phyloP scores from a whole-genome alignment of 2,888 invertebrate species.

The Eudemis profundana region DNA sequence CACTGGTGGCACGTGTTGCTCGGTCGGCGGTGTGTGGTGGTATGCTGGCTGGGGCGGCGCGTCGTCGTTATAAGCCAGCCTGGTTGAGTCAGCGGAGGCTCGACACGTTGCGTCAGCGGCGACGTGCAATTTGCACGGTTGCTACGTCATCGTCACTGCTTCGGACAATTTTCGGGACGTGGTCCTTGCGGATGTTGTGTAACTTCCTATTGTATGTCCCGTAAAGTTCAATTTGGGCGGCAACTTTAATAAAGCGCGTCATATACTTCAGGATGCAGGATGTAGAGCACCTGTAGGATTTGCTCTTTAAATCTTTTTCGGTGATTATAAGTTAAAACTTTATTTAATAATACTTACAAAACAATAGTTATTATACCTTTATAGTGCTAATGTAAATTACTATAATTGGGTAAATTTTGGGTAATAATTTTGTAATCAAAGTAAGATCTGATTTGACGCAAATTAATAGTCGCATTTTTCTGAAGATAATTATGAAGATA shows the following conservation, averaged over 20 bases:
- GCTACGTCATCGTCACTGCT: slow-evolving; percentile 58
- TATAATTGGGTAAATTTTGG: no score
- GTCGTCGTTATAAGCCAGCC: slow-evolving; percentile 67
- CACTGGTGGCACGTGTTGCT: slow-evolving; percentile 62
- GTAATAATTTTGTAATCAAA: no score
- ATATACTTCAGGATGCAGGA: neutral
- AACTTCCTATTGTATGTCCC: slow-evolving; percentile 14
- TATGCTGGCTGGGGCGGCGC: slow-evolving; percentile 63
- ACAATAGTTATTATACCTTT: no score
- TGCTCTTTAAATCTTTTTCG: no score
- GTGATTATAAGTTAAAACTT: no score
- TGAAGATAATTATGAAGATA: neutral
- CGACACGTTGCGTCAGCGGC: slow-evolving; percentile 37
- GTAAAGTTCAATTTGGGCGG: neutral
- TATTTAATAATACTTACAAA: no score
- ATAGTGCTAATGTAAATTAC: neutral
- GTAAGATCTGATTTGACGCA: neutral
- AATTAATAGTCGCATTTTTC: neutral
- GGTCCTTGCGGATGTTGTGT: slow-evolving; percentile 23
- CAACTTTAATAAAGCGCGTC: neutral
- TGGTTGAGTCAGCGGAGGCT: slow-evolving; percentile 30
- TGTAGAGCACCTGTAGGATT: neutral
- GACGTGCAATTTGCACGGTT: slow-evolving; percentile 45
- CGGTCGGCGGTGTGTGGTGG: slow-evolving; percentile 65
- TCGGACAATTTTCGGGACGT: slow-evolving; percentile 25